These are phyloP conservation scores for Dasyprocta punctata DNA, from an alignment of 2,113 vertebrate species.

Conservation along the genomic window DNA sequence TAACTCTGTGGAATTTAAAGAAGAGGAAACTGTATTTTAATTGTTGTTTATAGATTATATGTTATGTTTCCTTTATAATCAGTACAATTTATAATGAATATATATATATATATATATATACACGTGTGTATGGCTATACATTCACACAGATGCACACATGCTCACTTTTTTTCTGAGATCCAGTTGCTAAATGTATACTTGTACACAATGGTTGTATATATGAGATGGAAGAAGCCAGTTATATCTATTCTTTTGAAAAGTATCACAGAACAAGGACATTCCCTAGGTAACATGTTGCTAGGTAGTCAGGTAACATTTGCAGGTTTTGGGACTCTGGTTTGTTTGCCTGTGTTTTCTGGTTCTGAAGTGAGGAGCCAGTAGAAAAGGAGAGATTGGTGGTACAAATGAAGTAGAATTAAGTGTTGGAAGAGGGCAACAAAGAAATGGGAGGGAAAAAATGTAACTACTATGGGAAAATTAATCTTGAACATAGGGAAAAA, in stretches of 20 bases:
- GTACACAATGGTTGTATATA: not conserved
- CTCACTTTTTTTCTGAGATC: not conserved
- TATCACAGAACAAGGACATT: not conserved
- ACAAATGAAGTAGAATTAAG: not conserved
- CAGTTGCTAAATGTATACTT: not conserved
- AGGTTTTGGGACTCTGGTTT: not conserved
- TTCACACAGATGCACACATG: not conserved
- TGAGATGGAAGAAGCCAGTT: not conserved
- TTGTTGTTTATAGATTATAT: conserved; percentile 5
- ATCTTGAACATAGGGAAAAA: not conserved
- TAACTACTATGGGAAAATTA: not conserved
- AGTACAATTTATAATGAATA: conserved; percentile 10
- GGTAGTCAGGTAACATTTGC: not conserved
- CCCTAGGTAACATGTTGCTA: not conserved
- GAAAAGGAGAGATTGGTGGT: not conserved
- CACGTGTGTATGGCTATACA: not conserved
- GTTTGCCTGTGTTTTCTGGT: conserved; percentile 15
- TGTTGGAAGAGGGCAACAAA: not conserved
- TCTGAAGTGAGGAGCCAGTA: not conserved
- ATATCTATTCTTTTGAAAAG: conserved; percentile 21
- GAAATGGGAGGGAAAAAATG: not conserved
- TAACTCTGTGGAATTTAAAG: not conserved
- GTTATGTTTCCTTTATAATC: not conserved
- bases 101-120: not conserved
- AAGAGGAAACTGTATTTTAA: conserved; percentile 5